Percentiles rank a stretch among this genome's conserved stretches.
Evolutionary conservation across 2,888 invertebrate species (phyloP).

Genomic region (Calephelis perditalis): DNA sequence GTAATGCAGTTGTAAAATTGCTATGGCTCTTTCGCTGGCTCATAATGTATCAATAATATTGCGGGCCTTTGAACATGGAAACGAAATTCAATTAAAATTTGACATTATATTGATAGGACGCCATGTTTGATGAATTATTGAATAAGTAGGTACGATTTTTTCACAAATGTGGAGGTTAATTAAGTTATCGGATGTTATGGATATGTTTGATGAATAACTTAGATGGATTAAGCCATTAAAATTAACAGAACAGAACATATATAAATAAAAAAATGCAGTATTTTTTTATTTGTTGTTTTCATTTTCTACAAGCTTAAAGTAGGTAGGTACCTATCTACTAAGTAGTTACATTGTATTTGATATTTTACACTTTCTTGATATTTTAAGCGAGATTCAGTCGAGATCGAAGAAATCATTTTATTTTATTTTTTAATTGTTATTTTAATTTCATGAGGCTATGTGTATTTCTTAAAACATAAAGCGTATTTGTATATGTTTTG

Average conservation of each 20-base stretch:
- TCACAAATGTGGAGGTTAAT: constrained; percentile 28
- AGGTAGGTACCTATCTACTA: too few relatives aligned
- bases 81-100: constrained; percentile 74
- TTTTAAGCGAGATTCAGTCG: too few relatives aligned
- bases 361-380: too few relatives aligned
- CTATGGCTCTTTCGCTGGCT: constrained; percentile 65
- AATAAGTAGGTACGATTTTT: constrained; percentile 22
- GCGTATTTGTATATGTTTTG: too few relatives aligned
- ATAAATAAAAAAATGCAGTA: too few relatives aligned
- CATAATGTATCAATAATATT: constrained; percentile 76
- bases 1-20: constrained; percentile 75
- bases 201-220: constrained; percentile 19
- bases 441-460: too few relatives aligned
- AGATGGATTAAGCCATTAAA: neutral
- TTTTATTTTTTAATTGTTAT: too few relatives aligned
- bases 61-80: constrained; percentile 47
- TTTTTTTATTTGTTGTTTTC: too few relatives aligned
- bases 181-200: constrained; percentile 31
- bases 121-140: constrained; percentile 52
- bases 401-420: too few relatives aligned
- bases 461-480: too few relatives aligned
- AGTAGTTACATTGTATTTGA: too few relatives aligned
- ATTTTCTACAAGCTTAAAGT: too few relatives aligned
- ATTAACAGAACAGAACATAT: neutral
- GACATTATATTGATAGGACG: constrained; percentile 71